phyloP scores from a whole-genome alignment of 2,113 vertebrate genomes.

The Gulo gulo region DNA sequence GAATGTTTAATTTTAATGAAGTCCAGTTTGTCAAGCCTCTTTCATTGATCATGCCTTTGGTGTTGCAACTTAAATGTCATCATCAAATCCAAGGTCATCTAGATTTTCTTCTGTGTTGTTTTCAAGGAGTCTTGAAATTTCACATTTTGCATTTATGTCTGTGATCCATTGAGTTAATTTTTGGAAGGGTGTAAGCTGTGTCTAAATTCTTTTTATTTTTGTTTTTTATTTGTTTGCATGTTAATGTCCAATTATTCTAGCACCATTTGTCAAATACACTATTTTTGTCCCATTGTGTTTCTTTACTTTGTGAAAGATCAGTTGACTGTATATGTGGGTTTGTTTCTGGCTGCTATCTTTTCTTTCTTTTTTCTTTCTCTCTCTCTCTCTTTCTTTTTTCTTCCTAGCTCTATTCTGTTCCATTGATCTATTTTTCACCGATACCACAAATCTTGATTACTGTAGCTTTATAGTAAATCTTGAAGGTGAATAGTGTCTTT shows the following conservation, averaged over 20 bases:
- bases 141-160: background rate
- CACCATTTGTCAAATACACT: background rate
- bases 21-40: background rate
- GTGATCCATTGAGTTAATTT: background rate
- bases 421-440: background rate
- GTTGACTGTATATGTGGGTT: background rate
- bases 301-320: background rate
- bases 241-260: background rate
- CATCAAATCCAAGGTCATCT: background rate
- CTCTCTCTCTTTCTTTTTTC: too few relatives aligned
- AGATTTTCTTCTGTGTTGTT: background rate
- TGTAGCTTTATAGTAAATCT: background rate
- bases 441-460: background rate
- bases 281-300: background rate
- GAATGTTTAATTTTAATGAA: background rate
- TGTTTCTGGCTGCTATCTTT: background rate
- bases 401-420: background rate
- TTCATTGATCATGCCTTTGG: background rate
- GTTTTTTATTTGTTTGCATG: background rate
- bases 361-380: background rate
- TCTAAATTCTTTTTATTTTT: background rate
- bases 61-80: background rate
- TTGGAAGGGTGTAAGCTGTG: background rate
- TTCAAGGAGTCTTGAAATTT: background rate
- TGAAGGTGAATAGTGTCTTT: background rate